Evolutionary conservation across 2,113 vertebrate species (phyloP).

Genomic region (Eolophus roseicapilla): DNA sequence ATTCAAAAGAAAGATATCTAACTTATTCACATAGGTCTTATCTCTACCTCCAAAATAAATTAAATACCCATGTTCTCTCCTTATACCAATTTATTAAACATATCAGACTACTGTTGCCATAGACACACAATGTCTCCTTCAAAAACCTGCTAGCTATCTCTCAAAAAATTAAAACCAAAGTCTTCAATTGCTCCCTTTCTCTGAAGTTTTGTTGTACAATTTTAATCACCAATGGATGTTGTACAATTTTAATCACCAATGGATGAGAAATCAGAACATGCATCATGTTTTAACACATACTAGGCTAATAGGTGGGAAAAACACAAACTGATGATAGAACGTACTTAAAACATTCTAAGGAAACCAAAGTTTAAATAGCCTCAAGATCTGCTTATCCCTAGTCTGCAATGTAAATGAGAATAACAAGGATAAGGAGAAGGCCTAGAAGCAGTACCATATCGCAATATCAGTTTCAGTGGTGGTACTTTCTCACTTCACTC

Average conservation of each 20-base stretch:
- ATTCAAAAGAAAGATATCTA: not conserved
- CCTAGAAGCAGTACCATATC: not conserved
- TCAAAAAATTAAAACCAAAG: not conserved
- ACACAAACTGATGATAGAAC: not conserved
- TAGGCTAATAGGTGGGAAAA: rapidly evolving
- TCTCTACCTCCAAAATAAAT: not conserved
- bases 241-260: not conserved
- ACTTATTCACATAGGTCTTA: not conserved
- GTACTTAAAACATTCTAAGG: not conserved
- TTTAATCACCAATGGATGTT: not conserved
- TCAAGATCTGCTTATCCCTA: not conserved
- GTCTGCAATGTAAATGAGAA: not conserved
- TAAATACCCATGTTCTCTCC: not conserved
- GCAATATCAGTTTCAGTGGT: not conserved
- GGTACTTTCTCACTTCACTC: not conserved
- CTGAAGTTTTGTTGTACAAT: not conserved
- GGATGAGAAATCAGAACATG: rapidly evolving
- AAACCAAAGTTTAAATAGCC: not conserved
- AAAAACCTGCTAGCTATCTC: not conserved
- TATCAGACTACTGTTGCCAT: not conserved
- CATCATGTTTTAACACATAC: not conserved
- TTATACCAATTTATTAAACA: not conserved
- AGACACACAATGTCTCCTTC: not conserved
- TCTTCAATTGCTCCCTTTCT: not conserved
- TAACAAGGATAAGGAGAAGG: not conserved